Evolutionary conservation across 2,888 invertebrate genomes (phyloP).

Genomic region (Anodontia alba): DNA sequence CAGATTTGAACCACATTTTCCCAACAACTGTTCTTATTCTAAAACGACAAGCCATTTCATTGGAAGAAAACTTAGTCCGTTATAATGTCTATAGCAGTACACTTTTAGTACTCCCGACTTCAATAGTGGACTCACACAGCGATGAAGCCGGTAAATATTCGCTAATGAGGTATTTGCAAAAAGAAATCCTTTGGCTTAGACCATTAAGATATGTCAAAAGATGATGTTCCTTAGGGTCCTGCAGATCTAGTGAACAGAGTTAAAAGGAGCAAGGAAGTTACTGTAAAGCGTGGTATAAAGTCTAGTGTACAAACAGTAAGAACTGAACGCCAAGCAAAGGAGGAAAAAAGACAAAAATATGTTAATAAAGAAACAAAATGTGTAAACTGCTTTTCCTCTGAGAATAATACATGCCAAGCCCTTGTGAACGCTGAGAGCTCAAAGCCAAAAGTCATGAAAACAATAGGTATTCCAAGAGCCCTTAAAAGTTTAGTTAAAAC

Average conservation of each 20-base stretch:
- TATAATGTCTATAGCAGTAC: not conserved
- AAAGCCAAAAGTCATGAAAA: slow-evolving; percentile 49
- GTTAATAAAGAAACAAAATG: slow-evolving; percentile 28
- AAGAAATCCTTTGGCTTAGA: slow-evolving; percentile 16
- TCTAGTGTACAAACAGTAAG: slow-evolving; percentile 12
- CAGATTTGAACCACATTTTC: not conserved
- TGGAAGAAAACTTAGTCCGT: not conserved
- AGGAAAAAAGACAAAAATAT: slow-evolving; percentile 29
- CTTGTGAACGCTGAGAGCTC: slow-evolving; percentile 43
- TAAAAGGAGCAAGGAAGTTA: slow-evolving; percentile 39
- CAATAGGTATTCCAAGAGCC: slow-evolving; percentile 34
- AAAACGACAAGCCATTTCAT: not conserved
- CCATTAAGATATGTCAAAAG: not conserved
- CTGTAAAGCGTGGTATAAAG: slow-evolving; percentile 38
- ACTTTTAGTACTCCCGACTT: slow-evolving; percentile 17
- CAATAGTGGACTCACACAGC: slow-evolving; percentile 34
- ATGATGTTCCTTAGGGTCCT: slow-evolving; percentile 16
- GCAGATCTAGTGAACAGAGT: slow-evolving; percentile 26
- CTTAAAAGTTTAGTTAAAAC: slow-evolving; percentile 20
- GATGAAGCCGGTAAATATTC: slow-evolving; percentile 29
- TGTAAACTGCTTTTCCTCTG: slow-evolving; percentile 25
- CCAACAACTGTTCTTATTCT: not conserved
- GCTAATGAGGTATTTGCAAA: slow-evolving; percentile 16
- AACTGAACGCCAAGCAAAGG: slow-evolving; percentile 36
- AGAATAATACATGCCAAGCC: slow-evolving; percentile 52